Conservation (phyloP, 1,140 invertebrate species). For the Gonioctena quinquepunctata region DNA sequence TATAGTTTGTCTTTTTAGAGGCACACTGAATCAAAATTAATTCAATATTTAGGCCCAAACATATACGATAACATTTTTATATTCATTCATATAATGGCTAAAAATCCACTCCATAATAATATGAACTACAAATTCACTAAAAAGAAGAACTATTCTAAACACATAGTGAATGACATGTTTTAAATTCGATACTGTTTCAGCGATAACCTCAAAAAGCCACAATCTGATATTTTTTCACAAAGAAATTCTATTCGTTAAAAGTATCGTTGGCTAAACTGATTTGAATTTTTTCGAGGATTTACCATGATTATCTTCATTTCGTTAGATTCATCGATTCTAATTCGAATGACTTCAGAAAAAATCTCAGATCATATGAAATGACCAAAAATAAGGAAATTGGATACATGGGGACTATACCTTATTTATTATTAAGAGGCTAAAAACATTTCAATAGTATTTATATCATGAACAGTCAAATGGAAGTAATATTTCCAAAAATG, state of each 20-base stretch:
- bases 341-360: slow-evolving; percentile 19
- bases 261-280: background rate
- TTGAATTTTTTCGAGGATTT: background rate
- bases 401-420: slow-evolving; percentile 35
- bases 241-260: slow-evolving; percentile 14
- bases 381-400: slow-evolving; percentile 39
- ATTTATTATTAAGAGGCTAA: slow-evolving; percentile 36
- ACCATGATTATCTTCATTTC: slow-evolving; percentile 17
- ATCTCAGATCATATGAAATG: slow-evolving; percentile 22
- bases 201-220: slow-evolving; percentile 39
- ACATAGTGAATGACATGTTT: slow-evolving; percentile 40
- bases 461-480: slow-evolving; percentile 33
- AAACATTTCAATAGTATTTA: slow-evolving; percentile 36
- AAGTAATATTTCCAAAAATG: slow-evolving; percentile 25
- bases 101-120: slow-evolving; percentile 17
- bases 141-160: slow-evolving; percentile 43
- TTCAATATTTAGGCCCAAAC: slow-evolving; percentile 4
- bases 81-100: slow-evolving; percentile 42
- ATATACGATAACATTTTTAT: background rate
- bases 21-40: background rate
- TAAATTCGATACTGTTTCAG: slow-evolving; percentile 46
- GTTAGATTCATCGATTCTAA: slow-evolving; percentile 3
- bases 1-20: too few species aligned
- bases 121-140: slow-evolving; percentile 44
- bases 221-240: slow-evolving; percentile 20